Conservation (phyloP, 2,113 vertebrate genomes). For the Amblyornis subalaris region DNA sequence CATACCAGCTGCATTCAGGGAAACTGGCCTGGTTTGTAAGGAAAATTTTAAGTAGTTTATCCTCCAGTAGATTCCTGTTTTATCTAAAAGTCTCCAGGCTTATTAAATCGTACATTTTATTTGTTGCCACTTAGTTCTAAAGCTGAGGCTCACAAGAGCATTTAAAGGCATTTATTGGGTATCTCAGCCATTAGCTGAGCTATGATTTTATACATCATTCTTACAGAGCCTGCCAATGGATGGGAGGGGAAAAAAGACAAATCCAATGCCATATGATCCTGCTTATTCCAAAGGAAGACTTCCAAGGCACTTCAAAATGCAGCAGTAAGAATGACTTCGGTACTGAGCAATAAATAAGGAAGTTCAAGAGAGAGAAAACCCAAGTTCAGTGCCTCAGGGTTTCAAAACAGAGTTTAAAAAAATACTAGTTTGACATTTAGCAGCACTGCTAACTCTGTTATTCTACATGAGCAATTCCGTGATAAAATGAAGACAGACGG, state of each 20-base stretch:
- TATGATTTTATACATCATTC: background rate
- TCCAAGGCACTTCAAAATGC: background rate
- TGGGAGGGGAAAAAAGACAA: background rate
- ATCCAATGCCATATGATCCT: background rate
- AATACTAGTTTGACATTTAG: constrained; percentile 21
- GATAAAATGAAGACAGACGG: background rate
- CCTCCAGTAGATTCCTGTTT: background rate
- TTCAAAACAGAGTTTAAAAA: background rate
- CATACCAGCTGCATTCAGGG: background rate
- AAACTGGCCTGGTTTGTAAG: background rate
- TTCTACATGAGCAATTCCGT: background rate
- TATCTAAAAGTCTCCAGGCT: background rate
- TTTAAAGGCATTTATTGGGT: constrained; percentile 1
- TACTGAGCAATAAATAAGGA: background rate
- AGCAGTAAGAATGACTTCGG: background rate
- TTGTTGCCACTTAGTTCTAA: background rate
- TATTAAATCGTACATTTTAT: constrained; percentile 23
- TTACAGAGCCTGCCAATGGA: background rate
- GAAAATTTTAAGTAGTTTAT: background rate
- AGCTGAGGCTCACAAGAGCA: background rate
- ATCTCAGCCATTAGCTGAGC: background rate
- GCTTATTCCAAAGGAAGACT: background rate
- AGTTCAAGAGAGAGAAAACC: background rate
- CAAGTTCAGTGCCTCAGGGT: background rate
- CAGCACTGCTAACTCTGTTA: constrained; percentile 17